phyloP scores from a whole-genome alignment of 2,888 invertebrate species.

The Chromoteleia sp. region DNA sequence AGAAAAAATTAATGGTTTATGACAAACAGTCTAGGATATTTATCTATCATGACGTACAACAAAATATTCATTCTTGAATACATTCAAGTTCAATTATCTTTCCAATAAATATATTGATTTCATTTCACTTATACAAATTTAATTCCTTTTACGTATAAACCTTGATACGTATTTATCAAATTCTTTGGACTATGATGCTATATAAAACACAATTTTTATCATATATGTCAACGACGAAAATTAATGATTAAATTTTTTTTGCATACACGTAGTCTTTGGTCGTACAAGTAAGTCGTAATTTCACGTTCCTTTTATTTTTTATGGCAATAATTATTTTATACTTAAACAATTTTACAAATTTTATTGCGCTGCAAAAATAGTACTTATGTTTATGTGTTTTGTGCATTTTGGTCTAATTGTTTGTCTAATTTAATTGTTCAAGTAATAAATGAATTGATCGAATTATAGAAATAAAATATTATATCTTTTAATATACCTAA shows the following conservation, averaged over 20 bases:
- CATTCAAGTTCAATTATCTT: background rate
- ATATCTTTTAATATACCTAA: too few species aligned
- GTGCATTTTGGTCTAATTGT: background rate
- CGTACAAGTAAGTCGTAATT: constrained; percentile 40
- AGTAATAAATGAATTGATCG: too few species aligned
- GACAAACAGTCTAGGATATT: constrained; percentile 4
- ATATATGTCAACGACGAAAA: constrained; percentile 37
- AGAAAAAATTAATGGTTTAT: constrained; percentile 8
- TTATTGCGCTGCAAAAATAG: constrained; percentile 60
- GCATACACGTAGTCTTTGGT: constrained; percentile 53
- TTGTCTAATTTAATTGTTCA: background rate
- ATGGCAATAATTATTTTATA: constrained; percentile 17
- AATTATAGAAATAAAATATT: too few species aligned
- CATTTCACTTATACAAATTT: constrained; percentile 20
- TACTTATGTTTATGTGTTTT: too few species aligned
- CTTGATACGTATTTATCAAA: constrained; percentile 32
- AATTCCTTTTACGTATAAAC: constrained; percentile 42
- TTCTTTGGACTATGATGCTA: constrained; percentile 48
- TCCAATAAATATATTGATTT: constrained; percentile 20
- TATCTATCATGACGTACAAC: background rate
- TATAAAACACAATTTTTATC: constrained; percentile 47
- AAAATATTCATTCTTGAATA: constrained; percentile 20
- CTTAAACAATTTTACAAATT: constrained; percentile 26
- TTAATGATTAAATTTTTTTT: constrained; percentile 26
- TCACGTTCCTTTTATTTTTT: constrained; percentile 4